Evolutionary conservation across 1,140 invertebrate genomes (phyloP), one percentile per base, ranked within the genome.

Genomic region (Lordiphosa stackelbergi): DNA sequence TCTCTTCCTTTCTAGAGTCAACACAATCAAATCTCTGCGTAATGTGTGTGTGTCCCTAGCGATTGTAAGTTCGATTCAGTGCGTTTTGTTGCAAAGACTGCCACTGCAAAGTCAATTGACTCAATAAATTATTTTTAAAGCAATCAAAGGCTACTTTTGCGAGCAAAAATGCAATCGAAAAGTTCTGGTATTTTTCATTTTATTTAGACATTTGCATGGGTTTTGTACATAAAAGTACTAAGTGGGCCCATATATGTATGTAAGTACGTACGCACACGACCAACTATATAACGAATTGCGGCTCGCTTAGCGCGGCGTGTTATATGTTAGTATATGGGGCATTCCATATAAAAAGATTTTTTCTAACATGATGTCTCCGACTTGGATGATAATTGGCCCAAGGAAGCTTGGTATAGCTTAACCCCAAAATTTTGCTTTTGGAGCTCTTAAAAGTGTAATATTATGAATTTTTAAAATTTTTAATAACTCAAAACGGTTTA

Each of bases 71-170:
- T 83, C 54, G 63, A 83, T 81, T 81, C 68, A 73, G 62, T 81
- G 72, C 77, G 78, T 81, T 83, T 31, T 81, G 83, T 83, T 83
- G 77, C 72, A 46, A 49, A 56, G 72, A 77, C 63, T 65, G 13
- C 49, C 75, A 61, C 57, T 77, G 55, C 72, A 64, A 83, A 83
- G 77, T 83, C 77, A 83, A 83, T 83, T 73, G 78, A 83, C 78
- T 83, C 77, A 84, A 83, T 83, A 83, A 83, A 83, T 83, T 83
- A 83, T 83, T 83, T 83, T 83, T 84, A 84, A 83, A 72, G 77
- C 77, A 81, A 81, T 83, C 77, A 83, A 79, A 62, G n/a, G 71
- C 56, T 72, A 73, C 58, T 75, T 61, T 49, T 59, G 66, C 58
- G 66, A 74, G n/a, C 66, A 79, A 74, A 81, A 77, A 64, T 74